These are phyloP conservation scores for Sparidentex hasta DNA, from an alignment of 2,797 vertebrate genomes.

Conservation along the genomic window DNA sequence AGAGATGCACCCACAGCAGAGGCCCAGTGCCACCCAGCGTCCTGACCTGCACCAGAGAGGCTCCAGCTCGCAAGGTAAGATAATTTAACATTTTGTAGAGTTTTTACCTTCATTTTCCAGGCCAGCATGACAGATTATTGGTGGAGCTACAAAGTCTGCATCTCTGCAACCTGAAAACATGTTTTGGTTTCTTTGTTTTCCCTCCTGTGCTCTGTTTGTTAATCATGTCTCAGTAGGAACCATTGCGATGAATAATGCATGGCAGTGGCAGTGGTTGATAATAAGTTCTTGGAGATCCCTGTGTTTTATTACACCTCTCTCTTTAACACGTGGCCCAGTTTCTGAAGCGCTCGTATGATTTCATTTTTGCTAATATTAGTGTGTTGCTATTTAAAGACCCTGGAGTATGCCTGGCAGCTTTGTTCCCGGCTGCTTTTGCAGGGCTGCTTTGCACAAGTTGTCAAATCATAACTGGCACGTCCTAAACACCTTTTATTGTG, in stretches of 20 bases:
- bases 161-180: conserved; percentile 22
- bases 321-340: conserved; percentile 82
- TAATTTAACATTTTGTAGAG: conserved; percentile 21
- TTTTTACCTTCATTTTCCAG: conserved; percentile 14
- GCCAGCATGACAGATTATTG: conserved; percentile 21
- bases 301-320: conserved; percentile 75
- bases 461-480: conserved; percentile 38
- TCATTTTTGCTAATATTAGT: conserved; percentile 75
- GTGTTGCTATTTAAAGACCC: conserved; percentile 76
- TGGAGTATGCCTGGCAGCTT: conserved; percentile 52
- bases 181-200: conserved; percentile 40
- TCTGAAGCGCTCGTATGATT: conserved; percentile 61
- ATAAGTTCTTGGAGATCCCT: conserved; percentile 69
- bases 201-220: conserved; percentile 50
- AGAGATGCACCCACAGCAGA: conserved; percentile 78
- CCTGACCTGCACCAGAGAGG: conserved; percentile 77
- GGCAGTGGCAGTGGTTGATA: conserved; percentile 61
- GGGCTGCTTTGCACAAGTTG: conserved; percentile 33
- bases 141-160: not conserved
- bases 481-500: conserved; percentile 38
- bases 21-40: conserved; percentile 66
- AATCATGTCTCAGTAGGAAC: conserved; percentile 60
- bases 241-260: conserved; percentile 79
- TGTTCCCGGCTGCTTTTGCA: conserved; percentile 59
- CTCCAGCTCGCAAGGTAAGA: conserved; percentile 79